Evolutionary conservation across 2,113 vertebrate genomes (phyloP), one percentile per base, ranked within the genome.

Genomic region (Leptodactylus fuscus): DNA sequence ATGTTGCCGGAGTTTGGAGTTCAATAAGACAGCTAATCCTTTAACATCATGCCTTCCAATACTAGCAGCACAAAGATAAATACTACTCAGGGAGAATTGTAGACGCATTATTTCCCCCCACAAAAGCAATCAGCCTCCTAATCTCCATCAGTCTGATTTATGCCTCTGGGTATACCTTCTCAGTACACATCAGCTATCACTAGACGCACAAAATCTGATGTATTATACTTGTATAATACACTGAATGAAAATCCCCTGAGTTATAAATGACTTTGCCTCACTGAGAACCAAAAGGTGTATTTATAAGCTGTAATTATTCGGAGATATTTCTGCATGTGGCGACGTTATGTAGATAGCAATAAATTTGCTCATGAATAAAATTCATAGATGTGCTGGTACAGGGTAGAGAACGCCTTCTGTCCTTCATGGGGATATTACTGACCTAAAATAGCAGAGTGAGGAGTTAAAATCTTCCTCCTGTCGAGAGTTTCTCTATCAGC

Each of bases 71-170:
- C 62, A 86, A 86, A 86, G 84, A 86, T 86, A 86, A 86, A 86
- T 86, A 86, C 76, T 81, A 70, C 83, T 85, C 83, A 67, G 83
- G 83, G 83, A 85, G 84, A 86, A 80, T 86, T 51, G 76, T 58
- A 86, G 84, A 80, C 65, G 84, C 84, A 86, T 86, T 86, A 86
- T 86, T 86, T 85, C 77, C 67, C n/a, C 81, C 84, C 65, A 80
- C 76, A 86, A 86, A 86, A 86, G 84, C 84, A 86, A 86, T 86
- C 84, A 86, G 84, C 84, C 49, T 86, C 77, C 84, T 86, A 86
- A 86, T 86, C 84, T 86, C 75, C 84, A 86, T 86, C 84, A 86
- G 84, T 71, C 84, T 86, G 76, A 86, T 86, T 86, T 86, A 86
- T 81, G 84, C 84, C 67, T 71, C 76, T 73, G 84, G 84, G 84